Percentiles rank a stretch among this genome's conserved stretches.
Evolutionary conservation across 2,888 invertebrate species (phyloP).

Genomic region (Lutraria lutraria): DNA sequence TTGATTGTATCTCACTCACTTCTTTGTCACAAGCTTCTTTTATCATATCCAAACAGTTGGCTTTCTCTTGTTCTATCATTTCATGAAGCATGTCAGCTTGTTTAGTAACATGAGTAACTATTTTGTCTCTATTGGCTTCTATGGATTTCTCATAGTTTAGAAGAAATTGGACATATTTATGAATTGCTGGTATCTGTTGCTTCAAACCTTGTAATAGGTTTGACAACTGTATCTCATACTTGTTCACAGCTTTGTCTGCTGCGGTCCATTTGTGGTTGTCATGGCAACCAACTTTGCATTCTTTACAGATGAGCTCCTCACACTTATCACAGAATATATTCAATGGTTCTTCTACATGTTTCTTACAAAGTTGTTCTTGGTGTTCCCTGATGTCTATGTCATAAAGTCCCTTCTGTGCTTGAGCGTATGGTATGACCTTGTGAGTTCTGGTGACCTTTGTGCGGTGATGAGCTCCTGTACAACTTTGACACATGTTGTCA

Average conservation of each 20-base stretch:
- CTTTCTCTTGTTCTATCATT: conserved; percentile 77
- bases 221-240: conserved; percentile 70
- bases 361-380: conserved; percentile 73
- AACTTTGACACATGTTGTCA: conserved; percentile 82
- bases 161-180: conserved; percentile 77
- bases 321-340: conserved; percentile 79
- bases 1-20: conserved; percentile 63
- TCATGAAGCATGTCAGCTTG: conserved; percentile 79
- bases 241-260: conserved; percentile 68
- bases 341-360: conserved; percentile 70
- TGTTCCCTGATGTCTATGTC: conserved; percentile 80
- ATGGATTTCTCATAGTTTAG: conserved; percentile 73
- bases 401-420: conserved; percentile 79
- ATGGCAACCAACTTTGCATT: conserved; percentile 77
- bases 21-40: conserved; percentile 70
- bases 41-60: conserved; percentile 65
- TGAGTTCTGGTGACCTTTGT: conserved; percentile 84
- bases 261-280: conserved; percentile 73
- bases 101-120: conserved; percentile 69
- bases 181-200: conserved; percentile 73
- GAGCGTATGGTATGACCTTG: conserved; percentile 77
- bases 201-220: conserved; percentile 76
- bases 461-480: conserved; percentile 80
- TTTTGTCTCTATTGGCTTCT: conserved; percentile 65
- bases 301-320: conserved; percentile 76